A percentile compares a stretch with the other conserved stretches of the same genome.
Evolutionary conservation across 2,888 invertebrate genomes (phyloP).

Genomic region (Diaprepes abbreviatus): DNA sequence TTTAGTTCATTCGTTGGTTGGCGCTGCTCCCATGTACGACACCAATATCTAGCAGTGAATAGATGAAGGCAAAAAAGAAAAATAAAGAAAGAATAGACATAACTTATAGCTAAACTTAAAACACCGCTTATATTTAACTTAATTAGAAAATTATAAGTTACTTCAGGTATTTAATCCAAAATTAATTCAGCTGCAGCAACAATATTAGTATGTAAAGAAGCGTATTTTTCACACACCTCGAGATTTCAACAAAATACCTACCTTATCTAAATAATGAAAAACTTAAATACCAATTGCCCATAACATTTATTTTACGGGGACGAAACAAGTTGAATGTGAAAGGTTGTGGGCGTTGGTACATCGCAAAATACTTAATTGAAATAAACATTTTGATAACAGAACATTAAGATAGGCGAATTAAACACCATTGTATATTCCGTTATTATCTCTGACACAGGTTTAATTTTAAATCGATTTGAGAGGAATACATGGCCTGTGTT

Average conservation of each 20-base stretch:
- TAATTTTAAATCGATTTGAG: constrained; percentile 69
- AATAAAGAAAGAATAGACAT: too few relatives aligned
- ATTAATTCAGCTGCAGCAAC: too few relatives aligned
- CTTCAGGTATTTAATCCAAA: too few relatives aligned
- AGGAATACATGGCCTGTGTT: constrained; percentile 62
- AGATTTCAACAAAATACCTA: constrained; percentile 34
- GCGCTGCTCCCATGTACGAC: too few relatives aligned
- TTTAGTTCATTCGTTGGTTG: too few relatives aligned
- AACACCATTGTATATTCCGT: constrained; percentile 58
- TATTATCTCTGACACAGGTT: constrained; percentile 66
- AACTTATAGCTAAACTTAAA: too few relatives aligned
- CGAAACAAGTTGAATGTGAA: constrained; percentile 51
- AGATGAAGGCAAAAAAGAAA: too few relatives aligned
- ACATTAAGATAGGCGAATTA: constrained; percentile 66
- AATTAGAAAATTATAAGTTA: too few relatives aligned
- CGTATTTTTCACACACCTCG: constrained; percentile 20
- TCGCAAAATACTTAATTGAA: constrained; percentile 67
- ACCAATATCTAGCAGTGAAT: too few relatives aligned
- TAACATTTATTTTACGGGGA: constrained; percentile 57
- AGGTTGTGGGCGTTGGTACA: constrained; percentile 61
- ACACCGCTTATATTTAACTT: too few relatives aligned
- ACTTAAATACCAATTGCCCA: constrained; percentile 58
- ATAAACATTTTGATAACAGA: constrained; percentile 62
- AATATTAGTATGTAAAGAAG: too few relatives aligned
- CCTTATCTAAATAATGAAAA: constrained; percentile 52